Evolutionary conservation across 2,113 vertebrate species (phyloP), one percentile per base, ranked within the genome.

Genomic region (Aldabrachelys gigantea): DNA sequence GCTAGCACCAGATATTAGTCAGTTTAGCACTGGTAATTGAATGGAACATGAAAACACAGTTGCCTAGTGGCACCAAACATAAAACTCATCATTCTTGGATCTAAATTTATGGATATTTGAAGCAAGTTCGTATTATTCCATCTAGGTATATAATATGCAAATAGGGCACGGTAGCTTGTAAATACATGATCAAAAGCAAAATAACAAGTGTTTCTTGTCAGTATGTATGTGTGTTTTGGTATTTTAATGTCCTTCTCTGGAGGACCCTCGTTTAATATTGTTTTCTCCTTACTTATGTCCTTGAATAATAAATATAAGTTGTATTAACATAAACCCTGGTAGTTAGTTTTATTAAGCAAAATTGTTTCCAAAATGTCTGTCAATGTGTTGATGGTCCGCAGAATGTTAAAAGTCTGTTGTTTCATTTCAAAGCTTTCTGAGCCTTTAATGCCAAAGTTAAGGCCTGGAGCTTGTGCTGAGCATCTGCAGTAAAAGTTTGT

Each of bases 121-220:
- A 85, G 78, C 84, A 93, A 75, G 14, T 62, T 91, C 90, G 85
- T 80, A n/a, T 29, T 88, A 35, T 72, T 87, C n/a, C 54, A 12
- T 52, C 12, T 93, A 80, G 52, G 91, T 76, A 62, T 92, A 53
- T 90, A 57, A 75, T 53, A n/a, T 49, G 65, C 25, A 87, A 92
- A 89, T 87, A 87, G 79, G 62, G 54, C 83, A 94, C 82, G 93
- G 80, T 79, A 54, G 29, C 38, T 88, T 94, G 78, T 86, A 91
- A 96, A 91, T 16, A 65, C 16, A n/a, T 35, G 87, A 25, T 79
- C 22, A 7, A 38, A 90, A 83, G 21, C 57, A 35, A 31, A 59
- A 3, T 65, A 57, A 72, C 0, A 1, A 27, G 38, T 81, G 80
- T 92, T 82, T 49, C 31, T 87, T 91, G n/a, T 89, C 31, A 82